phyloP scores from a whole-genome alignment of 2,797 vertebrate genomes.

The Xiphorhynchus erythropygius region DNA sequence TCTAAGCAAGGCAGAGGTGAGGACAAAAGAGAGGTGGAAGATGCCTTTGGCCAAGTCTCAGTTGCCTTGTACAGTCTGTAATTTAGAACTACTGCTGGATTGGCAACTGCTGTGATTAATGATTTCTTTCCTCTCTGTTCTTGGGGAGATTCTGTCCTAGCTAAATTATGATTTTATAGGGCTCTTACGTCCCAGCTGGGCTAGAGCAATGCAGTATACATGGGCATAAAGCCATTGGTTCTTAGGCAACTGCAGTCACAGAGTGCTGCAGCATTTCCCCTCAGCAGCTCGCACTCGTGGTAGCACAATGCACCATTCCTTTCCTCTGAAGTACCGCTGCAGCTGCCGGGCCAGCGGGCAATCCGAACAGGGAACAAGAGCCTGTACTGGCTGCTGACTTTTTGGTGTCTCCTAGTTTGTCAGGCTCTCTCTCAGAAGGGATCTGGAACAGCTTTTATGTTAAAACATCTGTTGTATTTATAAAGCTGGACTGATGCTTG shows the following conservation, averaged over 20 bases:
- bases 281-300: rapidly evolving
- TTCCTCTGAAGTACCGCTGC: background rate
- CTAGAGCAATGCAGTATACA: background rate
- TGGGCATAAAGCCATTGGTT: background rate
- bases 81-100: background rate
- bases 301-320: background rate
- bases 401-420: background rate
- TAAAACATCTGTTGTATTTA: background rate
- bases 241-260: background rate
- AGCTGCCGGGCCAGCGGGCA: background rate
- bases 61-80: background rate
- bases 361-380: background rate
- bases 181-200: background rate
- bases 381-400: background rate
- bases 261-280: background rate
- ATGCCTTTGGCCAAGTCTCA: background rate
- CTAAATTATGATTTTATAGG: background rate
- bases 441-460: background rate
- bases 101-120: background rate
- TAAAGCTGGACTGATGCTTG: background rate
- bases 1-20: background rate
- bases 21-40: background rate
- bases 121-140: background rate
- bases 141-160: background rate
- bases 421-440: background rate